Percentiles rank a stretch among this genome's conserved stretches.
Evolutionary conservation across 2,113 vertebrate species (phyloP).

Genomic region (Meleagris gallopavo): DNA sequence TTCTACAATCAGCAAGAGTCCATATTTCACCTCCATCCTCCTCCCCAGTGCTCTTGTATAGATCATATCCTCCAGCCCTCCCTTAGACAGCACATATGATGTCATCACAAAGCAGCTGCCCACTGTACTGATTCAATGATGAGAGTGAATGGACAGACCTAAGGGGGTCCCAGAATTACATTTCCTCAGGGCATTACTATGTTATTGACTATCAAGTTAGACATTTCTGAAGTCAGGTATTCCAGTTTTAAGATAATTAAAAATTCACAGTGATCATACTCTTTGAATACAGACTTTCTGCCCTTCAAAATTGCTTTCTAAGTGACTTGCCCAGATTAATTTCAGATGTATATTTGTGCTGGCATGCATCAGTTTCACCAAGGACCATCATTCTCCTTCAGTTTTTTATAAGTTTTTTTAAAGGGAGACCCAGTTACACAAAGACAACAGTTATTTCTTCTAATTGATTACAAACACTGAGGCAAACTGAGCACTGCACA

Average conservation of each 20-base stretch:
- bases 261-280: background rate
- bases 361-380: background rate
- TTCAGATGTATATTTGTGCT: background rate
- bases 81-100: rapidly evolving
- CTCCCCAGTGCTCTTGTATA: background rate
- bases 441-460: background rate
- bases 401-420: background rate
- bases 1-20: background rate
- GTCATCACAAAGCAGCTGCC: background rate
- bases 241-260: background rate
- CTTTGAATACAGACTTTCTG: background rate
- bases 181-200: background rate
- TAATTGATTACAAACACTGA: background rate
- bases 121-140: background rate
- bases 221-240: background rate
- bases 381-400: background rate
- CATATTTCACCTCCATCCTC: background rate
- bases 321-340: background rate
- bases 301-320: background rate
- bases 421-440: background rate
- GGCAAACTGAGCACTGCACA: background rate
- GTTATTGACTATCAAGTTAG: background rate
- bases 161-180: background rate
- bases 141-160: background rate
- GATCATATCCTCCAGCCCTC: background rate